Evolutionary conservation across 2,888 invertebrate species (phyloP).

Genomic region (Trachelus tabidus): DNA sequence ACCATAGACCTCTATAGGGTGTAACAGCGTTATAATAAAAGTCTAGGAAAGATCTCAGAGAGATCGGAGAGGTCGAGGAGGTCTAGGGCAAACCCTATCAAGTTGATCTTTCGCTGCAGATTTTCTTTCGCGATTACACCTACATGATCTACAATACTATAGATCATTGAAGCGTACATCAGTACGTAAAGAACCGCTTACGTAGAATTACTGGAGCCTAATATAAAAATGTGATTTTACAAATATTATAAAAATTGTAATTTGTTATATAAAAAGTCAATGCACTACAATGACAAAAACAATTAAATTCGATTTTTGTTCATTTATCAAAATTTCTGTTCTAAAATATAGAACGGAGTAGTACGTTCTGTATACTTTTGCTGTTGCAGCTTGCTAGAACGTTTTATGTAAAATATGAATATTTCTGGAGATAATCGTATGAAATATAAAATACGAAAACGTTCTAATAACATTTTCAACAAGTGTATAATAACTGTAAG

Average conservation of each 20-base stretch:
- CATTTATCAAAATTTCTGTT: background rate
- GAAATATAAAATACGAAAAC: background rate
- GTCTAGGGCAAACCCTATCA: background rate
- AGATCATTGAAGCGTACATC: background rate
- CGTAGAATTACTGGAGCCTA: background rate
- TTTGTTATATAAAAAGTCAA: background rate
- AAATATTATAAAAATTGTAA: background rate
- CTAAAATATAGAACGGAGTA: background rate
- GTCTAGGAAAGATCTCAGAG: background rate
- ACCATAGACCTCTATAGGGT: background rate
- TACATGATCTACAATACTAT: background rate
- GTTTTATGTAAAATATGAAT: background rate
- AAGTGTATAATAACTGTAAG: background rate
- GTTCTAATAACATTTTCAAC: background rate
- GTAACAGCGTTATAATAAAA: background rate
- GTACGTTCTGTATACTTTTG: background rate
- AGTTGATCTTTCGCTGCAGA: background rate
- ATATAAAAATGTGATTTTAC: background rate
- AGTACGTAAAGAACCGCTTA: background rate
- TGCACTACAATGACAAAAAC: background rate
- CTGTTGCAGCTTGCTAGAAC: background rate
- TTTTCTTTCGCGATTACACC: background rate
- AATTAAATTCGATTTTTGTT: background rate
- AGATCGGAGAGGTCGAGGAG: background rate
- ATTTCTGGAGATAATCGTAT: background rate